Conservation (phyloP, 2,797 vertebrate genomes). For the Hylomyscus alleni region DNA sequence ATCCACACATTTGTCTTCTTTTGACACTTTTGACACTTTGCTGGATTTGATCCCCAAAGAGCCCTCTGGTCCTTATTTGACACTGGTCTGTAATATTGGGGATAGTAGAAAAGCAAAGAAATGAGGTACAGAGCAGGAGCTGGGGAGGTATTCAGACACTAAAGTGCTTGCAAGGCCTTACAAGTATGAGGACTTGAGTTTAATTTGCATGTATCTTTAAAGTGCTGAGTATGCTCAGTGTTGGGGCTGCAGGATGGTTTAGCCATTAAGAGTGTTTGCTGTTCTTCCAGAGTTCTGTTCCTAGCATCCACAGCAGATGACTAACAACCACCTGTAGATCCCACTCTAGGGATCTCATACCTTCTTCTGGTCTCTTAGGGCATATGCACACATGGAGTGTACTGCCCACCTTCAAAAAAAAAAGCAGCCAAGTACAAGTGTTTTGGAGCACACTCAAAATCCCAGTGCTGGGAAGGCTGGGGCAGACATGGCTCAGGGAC, state of each 20-base stretch:
- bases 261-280: neutral
- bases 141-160: neutral
- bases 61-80: neutral
- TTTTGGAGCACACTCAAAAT: neutral
- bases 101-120: neutral
- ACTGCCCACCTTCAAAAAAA: neutral
- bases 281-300: neutral
- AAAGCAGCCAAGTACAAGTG: neutral
- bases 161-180: neutral
- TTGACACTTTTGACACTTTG: neutral
- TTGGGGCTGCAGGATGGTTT: neutral
- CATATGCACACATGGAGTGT: neutral
- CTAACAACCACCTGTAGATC: neutral
- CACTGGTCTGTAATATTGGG: neutral
- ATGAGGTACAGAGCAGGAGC: neutral
- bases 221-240: no score
- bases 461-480: neutral
- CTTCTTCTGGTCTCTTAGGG: neutral
- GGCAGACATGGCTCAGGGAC: neutral
- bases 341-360: neutral
- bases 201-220: neutral
- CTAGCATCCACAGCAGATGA: accelerated
- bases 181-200: neutral
- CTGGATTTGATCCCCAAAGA: neutral
- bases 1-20: neutral